Base-by-base conservation (phyloP, 2,113 vertebrate species). In the Martes martes region DNA sequence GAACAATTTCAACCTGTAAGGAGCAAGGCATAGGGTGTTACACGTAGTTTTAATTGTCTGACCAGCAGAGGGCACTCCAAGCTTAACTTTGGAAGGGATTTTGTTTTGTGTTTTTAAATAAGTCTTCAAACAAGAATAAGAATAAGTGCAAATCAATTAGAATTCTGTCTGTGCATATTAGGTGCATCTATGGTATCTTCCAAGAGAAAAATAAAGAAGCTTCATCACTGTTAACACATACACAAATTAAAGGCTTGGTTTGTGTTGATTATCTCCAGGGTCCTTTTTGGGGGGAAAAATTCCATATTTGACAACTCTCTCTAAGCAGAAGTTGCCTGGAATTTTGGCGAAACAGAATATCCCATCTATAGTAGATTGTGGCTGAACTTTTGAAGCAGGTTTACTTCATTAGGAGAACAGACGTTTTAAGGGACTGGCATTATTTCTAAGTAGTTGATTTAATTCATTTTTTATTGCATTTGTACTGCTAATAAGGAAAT, bases 1-100 rank as follows among this genome's bases (percentile, higher is more conserved):
- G 61, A 82, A 52, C 2, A 21, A 74, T 13, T 81, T 39, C 26
- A 65, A 26, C 33, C 33, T 26, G 50, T 2, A 14, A 81, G 4
- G 0, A 31, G 33, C 2, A 1, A 18, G 28, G 14, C 42, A 13
- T 8, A 7, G 1, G 14, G 4, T 9, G 11, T 8, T 39, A 0
- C 0, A 4, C 6, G 47, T 4, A 16, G 52, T 36, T 42, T 74
- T 45, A 47, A 23, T 42, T 18, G 0, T 13, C 0, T 0, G 0
- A 1, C 89, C 99, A 95, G 96, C 73, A 99, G 99, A 97, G 98
- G 98, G 97, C 92, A 84, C 98, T 98, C 97, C 80, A 31, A 97
- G 85, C 94, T 74, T 83, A 98, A 84, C 31, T 59, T 98, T 99
- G 98, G 93, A 26, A 16, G 0, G 4, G 0, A 2, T 7, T 18